phyloP scores from a whole-genome alignment of 2,888 invertebrate genomes.

The Mactromeris polynyma region DNA sequence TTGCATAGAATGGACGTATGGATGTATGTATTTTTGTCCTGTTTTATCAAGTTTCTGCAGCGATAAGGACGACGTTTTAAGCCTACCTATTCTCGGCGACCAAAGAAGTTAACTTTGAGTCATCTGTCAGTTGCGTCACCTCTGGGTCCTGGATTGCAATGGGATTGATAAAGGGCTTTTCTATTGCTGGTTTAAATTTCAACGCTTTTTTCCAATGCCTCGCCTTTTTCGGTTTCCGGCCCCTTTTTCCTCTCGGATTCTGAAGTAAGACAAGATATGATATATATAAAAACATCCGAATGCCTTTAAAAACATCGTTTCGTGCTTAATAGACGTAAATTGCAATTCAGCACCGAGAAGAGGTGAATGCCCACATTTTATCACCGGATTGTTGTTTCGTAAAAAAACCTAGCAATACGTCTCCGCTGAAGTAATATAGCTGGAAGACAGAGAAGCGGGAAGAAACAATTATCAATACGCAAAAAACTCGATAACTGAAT shows the following conservation, averaged over 20 bases:
- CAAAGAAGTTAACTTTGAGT: neutral
- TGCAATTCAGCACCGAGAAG: neutral
- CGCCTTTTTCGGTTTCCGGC: conserved; percentile 22
- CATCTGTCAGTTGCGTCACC: neutral
- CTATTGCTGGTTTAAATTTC: neutral
- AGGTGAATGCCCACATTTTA: neutral
- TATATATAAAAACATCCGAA: too few species aligned
- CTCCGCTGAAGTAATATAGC: neutral
- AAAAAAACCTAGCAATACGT: neutral
- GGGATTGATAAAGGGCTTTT: neutral
- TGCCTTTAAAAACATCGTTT: neutral
- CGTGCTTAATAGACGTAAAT: too few species aligned
- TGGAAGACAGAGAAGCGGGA: neutral
- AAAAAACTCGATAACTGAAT: neutral
- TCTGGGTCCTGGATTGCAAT: neutral
- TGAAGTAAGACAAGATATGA: neutral
- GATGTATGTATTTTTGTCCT: neutral
- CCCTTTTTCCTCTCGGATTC: conserved; percentile 16
- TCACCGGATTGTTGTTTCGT: conserved; percentile 1
- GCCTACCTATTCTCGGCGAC: neutral
- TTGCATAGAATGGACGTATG: neutral
- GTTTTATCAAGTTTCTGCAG: neutral
- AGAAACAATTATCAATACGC: conserved; percentile 1
- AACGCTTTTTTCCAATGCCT: conserved; percentile 2
- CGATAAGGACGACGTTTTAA: neutral